Evolutionary conservation across 2,888 invertebrate species (phyloP).

Genomic region (Tinea trinotella): DNA sequence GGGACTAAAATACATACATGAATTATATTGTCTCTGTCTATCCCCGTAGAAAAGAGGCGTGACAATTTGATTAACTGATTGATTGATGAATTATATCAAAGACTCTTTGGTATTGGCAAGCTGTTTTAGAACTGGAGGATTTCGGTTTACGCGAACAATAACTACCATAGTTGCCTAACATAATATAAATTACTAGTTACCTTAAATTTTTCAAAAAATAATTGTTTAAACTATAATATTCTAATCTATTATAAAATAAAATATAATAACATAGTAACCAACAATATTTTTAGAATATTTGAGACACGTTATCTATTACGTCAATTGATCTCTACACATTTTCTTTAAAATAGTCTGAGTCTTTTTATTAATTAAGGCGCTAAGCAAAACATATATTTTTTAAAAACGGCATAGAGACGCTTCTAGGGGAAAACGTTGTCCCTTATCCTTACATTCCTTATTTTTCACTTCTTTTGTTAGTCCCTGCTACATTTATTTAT

Average conservation of each 20-base stretch:
- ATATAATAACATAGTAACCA: neutral
- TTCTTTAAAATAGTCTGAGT: neutral
- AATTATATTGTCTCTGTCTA: too few species aligned
- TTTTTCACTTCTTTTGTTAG: conserved; percentile 29
- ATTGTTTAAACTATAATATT: neutral
- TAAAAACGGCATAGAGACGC: neutral
- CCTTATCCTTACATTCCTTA: conserved; percentile 4
- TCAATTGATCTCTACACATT: neutral
- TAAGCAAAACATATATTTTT: neutral
- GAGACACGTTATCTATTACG: neutral
- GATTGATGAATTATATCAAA: too few species aligned
- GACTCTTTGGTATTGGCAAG: too few species aligned
- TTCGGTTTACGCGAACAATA: too few species aligned
- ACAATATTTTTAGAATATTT: too few species aligned
- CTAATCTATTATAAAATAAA: neutral
- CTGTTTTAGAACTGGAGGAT: too few species aligned
- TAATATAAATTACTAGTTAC: too few species aligned
- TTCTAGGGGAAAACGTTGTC: neutral
- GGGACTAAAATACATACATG: too few species aligned
- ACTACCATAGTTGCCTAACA: too few species aligned
- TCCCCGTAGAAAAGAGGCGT: too few species aligned
- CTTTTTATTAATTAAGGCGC: neutral
- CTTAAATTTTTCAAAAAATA: too few species aligned
- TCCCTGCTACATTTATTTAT: conserved; percentile 43
- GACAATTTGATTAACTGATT: too few species aligned